Base-by-base conservation (phyloP, 2,888 invertebrate species). In the Germaria angustata region DNA sequence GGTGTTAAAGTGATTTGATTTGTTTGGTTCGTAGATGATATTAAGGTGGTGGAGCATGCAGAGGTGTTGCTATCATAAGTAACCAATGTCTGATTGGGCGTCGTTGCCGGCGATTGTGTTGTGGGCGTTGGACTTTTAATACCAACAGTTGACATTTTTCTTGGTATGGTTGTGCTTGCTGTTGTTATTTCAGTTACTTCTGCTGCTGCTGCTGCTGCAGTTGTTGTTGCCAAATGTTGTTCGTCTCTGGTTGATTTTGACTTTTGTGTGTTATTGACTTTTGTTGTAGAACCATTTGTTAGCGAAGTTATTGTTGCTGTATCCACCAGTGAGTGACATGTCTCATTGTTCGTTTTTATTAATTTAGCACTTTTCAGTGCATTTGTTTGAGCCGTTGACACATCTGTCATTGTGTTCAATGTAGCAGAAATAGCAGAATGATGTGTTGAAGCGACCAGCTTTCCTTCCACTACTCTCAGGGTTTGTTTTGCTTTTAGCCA, bases 331-430 rank as follows among this genome's bases (percentile, higher is more conserved):
- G 85, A 85, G 2, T 63, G 81, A 61, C 84, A 77, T 59, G 53
- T 65, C 80, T 84, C 84, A 83, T 79, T 80, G 81, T 63, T 82
- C n/a, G 17, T 59, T 76, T 55, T 84, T 78, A 72, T 81, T 69
- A 81, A 83, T 66, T 73, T 72, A 41, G 36, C 80, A 75, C 69
- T 66, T 44, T 49, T 51, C 34, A 79, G 84, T 85, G 84, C 80
- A 71, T 81, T 84, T 78, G 73, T 82, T 85, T 84, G 49, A 84
- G 85, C 71, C 63, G 84, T 68, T 80, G 88, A 87, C 83, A 87
- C 87, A 86, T 90, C 88, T 81, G 88, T 87, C 88, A 88, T 89
- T 82, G 72, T 87, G 79, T 78, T 72, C 32, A 49, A 39, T 36
- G 36, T 46, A 46, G 22, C 36, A 55, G n/a, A 44, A 57, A 34